These are phyloP conservation scores for Galaxea fascicularis DNA, from an alignment of 92 coral and sea anemone species.

Conservation along the genomic window DNA sequence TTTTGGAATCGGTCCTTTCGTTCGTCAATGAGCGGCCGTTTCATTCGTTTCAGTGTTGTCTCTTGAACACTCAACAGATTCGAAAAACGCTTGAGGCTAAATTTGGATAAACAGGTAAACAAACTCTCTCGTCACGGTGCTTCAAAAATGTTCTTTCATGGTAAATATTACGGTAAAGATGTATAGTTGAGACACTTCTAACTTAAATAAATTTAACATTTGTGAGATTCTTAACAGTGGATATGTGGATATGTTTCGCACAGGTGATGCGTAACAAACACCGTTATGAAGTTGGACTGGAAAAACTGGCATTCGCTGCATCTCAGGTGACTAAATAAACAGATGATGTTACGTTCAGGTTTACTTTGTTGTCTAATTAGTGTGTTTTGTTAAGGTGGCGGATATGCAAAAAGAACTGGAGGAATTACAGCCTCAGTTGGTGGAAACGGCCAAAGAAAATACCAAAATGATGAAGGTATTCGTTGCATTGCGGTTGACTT, in stretches of 20 bases:
- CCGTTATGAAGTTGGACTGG: conserved; percentile 98
- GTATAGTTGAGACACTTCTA: too few species aligned
- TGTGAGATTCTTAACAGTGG: not conserved
- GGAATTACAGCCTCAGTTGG: conserved; percentile 97
- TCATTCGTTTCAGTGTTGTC: too few species aligned
- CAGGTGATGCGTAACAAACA: conserved; percentile 96
- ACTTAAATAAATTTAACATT: not conserved
- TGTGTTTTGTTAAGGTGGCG: conserved; percentile 78
- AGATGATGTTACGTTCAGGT: not conserved
- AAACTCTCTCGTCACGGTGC: too few species aligned
- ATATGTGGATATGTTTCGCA: not conserved
- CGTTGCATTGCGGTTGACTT: not conserved
- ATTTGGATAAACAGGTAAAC: too few species aligned
- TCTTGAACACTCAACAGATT: too few species aligned
- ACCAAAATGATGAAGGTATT: conserved; percentile 93
- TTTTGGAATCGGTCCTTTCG: too few species aligned
- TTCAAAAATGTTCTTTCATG: too few species aligned
- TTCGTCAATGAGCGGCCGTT: too few species aligned
- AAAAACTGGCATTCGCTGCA: conserved; percentile 97
- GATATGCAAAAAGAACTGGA: conserved; percentile 99
- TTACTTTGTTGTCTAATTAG: not conserved
- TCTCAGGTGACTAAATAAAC: conserved; percentile 78
- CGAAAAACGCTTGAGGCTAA: too few species aligned
- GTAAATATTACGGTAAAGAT: too few species aligned
- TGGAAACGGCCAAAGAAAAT: conserved; percentile 95